Evolutionary conservation across 2,797 vertebrate genomes (phyloP).

Genomic region (Antrozous pallidus): DNA sequence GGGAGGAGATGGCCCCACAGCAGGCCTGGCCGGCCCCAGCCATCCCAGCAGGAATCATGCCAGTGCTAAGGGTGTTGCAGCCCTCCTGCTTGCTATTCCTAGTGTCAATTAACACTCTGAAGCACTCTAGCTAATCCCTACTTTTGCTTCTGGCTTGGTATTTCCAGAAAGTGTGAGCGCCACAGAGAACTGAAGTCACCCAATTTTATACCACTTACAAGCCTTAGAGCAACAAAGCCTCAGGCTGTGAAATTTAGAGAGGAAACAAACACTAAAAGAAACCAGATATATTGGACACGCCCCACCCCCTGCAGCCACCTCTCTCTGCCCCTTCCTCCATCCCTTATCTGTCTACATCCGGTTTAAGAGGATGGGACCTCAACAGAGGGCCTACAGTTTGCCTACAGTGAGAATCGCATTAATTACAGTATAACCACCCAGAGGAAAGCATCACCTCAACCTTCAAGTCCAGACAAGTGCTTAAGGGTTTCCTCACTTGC

Average conservation of each 20-base stretch:
- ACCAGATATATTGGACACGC: not conserved
- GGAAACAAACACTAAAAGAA: not conserved
- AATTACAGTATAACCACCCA: not conserved
- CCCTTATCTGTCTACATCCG: not conserved
- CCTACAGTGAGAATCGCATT: not conserved
- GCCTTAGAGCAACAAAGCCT: not conserved
- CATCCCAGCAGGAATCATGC: not conserved
- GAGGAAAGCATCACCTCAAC: not conserved
- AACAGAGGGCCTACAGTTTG: not conserved
- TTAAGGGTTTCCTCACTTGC: not conserved
- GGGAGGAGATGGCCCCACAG: not conserved
- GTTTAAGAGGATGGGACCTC: not conserved
- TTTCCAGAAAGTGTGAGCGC: constrained; percentile 26
- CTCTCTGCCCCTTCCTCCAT: not conserved
- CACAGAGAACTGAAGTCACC: not conserved
- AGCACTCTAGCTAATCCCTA: not conserved
- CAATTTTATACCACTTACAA: not conserved
- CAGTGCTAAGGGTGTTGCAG: not conserved
- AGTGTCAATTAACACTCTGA: not conserved
- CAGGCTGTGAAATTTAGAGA: not conserved
- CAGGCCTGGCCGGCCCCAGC: not conserved
- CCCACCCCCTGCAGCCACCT: not conserved
- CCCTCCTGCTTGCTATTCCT: not conserved
- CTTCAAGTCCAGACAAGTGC: not conserved
- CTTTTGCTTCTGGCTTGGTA: not conserved